Percentiles rank a stretch among this genome's conserved stretches.
Conservation (phyloP, 2,888 invertebrate species). For the Chydorus sphaericus region DNA sequence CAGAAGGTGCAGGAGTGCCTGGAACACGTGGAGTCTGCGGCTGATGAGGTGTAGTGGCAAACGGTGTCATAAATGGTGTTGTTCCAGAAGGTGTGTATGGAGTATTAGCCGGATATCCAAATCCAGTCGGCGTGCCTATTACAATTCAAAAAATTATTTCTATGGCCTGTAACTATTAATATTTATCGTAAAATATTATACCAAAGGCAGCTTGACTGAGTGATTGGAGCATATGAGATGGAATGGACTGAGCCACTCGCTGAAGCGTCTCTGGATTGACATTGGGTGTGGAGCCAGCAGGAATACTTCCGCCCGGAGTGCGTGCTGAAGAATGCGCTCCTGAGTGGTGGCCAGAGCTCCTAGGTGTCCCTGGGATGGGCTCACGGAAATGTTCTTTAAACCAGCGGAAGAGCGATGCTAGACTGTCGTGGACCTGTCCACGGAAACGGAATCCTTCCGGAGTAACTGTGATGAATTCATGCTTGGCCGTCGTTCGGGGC, state of each 20-base stretch:
- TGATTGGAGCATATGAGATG: conserved; percentile 53
- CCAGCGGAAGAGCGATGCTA: conserved; percentile 73
- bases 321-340: conserved; percentile 21
- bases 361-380: conserved; percentile 61
- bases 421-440: conserved; percentile 69
- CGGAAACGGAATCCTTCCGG: conserved; percentile 88
- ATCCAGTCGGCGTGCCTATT: conserved; percentile 7
- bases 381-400: conserved; percentile 97
- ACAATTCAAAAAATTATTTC: conserved; percentile 8
- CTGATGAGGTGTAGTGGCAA: conserved; percentile 44
- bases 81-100: conserved; percentile 85
- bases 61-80: conserved; percentile 88
- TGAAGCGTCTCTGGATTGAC: conserved; percentile 48
- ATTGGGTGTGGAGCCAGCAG: conserved; percentile 20
- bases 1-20: not conserved
- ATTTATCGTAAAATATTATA: too few species aligned
- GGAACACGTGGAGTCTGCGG: conserved; percentile 47
- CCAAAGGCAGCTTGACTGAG: conserved; percentile 39
- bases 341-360: conserved; percentile 39
- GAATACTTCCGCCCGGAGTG: conserved; percentile 30
- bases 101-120: conserved; percentile 13
- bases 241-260: conserved; percentile 51
- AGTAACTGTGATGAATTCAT: conserved; percentile 81
- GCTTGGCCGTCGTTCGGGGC: conserved; percentile 65
- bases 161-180: not conserved